A percentile compares a stretch with the other conserved stretches of the same genome.
phyloP scores from a whole-genome alignment of 2,888 invertebrate species.

The Drosophila formosana region DNA sequence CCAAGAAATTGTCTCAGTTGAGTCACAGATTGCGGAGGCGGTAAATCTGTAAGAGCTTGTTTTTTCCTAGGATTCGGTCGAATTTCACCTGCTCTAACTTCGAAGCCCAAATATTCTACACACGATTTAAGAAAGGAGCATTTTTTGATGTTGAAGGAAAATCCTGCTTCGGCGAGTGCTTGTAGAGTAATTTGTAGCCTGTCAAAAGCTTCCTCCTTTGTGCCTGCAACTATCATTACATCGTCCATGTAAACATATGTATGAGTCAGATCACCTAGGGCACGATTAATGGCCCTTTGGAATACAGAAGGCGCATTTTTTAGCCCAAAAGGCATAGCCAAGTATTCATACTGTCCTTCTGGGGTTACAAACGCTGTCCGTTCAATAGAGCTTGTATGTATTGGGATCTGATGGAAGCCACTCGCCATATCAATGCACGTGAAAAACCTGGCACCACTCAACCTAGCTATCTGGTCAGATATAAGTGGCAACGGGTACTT shows the following conservation, averaged over 20 bases:
- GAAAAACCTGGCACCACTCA: slow-evolving; percentile 8
- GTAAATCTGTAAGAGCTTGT: not conserved
- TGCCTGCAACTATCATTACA: slow-evolving; percentile 1
- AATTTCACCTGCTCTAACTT: slow-evolving; percentile 1
- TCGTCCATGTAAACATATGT: slow-evolving; percentile 9
- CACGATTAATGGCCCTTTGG: not conserved
- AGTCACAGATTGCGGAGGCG: not conserved
- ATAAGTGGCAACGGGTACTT: slow-evolving; percentile 13
- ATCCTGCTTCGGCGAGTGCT: not conserved
- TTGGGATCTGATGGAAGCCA: not conserved
- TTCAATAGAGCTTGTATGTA: no score
- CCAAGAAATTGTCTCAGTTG: not conserved
- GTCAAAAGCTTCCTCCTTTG: not conserved
- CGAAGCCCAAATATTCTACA: not conserved
- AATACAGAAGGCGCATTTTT: slow-evolving; percentile 4
- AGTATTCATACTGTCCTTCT: not conserved
- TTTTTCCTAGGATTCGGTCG: not conserved
- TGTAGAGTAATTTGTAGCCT: not conserved
- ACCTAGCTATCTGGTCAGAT: not conserved
- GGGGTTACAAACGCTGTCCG: not conserved
- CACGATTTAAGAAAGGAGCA: not conserved
- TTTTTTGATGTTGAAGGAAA: not conserved
- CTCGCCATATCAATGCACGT: not conserved
- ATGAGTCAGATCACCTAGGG: not conserved
- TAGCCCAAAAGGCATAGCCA: slow-evolving; percentile 6